Conservation (phyloP, 2,888 invertebrate species). For the Hypena proboscidalis region DNA sequence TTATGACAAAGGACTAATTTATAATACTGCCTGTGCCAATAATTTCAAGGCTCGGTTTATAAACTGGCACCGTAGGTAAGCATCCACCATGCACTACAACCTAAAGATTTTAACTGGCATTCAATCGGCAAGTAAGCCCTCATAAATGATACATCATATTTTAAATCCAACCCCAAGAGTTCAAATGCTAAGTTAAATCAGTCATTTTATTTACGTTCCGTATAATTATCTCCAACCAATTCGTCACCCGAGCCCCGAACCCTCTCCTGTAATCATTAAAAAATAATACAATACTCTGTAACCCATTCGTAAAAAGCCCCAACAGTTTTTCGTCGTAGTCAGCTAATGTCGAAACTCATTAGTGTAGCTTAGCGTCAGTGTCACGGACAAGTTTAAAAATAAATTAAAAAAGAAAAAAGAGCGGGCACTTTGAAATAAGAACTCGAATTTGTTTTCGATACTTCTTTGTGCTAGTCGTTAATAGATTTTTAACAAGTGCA, state of each 20-base stretch:
- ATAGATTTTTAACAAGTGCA: conserved; percentile 66
- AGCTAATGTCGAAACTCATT: conserved; percentile 84
- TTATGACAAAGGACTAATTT: no score
- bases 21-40: no score
- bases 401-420: conserved; percentile 62
- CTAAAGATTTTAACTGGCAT: no score
- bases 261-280: conserved; percentile 38
- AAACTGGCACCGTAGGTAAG: no score
- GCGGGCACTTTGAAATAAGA: conserved; percentile 74
- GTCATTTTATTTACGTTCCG: conserved; percentile 21
- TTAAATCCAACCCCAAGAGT: conserved; percentile 1
- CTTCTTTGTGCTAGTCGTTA: conserved; percentile 55
- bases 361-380: conserved; percentile 80
- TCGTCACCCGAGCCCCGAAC: conserved; percentile 38
- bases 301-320: conserved; percentile 72
- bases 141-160: no score
- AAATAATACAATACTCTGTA: conserved; percentile 51
- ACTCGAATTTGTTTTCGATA: conserved; percentile 67
- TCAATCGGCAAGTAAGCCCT: no score
- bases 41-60: no score
- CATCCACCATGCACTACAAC: no score
- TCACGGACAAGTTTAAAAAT: conserved; percentile 81
- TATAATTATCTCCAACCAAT: conserved; percentile 38
- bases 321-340: conserved; percentile 63
- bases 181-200: conserved; percentile 3